Evolutionary conservation across 1,140 invertebrate genomes (phyloP), one percentile per base, ranked within the genome.

Genomic region (Zaprionus taronus): DNA sequence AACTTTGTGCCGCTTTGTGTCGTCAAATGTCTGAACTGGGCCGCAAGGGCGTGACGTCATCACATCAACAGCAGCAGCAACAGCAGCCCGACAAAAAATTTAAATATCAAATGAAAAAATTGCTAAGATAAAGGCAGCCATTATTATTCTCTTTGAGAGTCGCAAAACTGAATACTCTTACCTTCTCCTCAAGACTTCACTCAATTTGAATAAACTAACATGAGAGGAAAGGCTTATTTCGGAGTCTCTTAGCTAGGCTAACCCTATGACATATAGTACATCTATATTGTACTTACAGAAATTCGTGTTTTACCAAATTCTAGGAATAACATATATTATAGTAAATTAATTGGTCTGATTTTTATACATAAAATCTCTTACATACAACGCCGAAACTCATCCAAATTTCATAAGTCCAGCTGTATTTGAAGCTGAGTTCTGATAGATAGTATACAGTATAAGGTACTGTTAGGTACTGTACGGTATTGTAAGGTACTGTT

Each of bases 21-120:
- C 68, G 53, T 85, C 82, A 85, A 85, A 72, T 81, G 82, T 81
- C 82, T 77, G 61, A 56, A 61, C 74, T 64, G 76, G 75, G 72
- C 72, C 73, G 67, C 22, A 64, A 49, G 71, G 60, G 72, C 70
- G 67, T 84, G 81, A 84, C 78, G 78, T 81, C 81, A 78, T 67
- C 55, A 34, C 63, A 36, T 49, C 72, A 58, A 14, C 60, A 69
- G 58, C 55, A 28, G 26, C 20, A 49, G 51, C 28, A 56, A 2
- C 28, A 28, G 44, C 47, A 72, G 55, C 12, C 17, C 49, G 65
- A 36, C 11, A 47, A 38, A 77, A 64, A 64, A 71, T 81, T 55
- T 56, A 73, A 79, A 77, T 56, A 41, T 17, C 47, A 28, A 34
- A 44, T 80, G 28, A 44, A 44, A 36, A 47, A 47, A 47, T 47